A percentile compares a stretch with the other conserved stretches of the same genome.
Evolutionary conservation across 2,113 vertebrate species (phyloP).

Genomic region (Apodemus speciosus): DNA sequence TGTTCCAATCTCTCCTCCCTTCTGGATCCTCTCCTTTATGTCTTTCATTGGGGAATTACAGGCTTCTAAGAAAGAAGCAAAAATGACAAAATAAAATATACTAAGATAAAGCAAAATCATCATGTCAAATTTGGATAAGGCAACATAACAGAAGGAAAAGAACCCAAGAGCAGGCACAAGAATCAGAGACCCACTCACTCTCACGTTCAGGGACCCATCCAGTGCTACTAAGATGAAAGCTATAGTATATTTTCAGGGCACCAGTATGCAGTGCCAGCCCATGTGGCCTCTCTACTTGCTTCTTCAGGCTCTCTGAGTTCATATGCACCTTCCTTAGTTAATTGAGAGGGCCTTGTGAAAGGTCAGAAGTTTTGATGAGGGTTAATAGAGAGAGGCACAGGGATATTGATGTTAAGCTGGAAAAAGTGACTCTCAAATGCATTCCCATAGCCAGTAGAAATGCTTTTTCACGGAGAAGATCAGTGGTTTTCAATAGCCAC

Average conservation of each 20-base stretch:
- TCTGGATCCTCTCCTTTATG: background rate
- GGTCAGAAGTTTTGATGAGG: background rate
- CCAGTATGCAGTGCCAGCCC: background rate
- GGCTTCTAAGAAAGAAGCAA: background rate
- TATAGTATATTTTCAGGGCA: too few species aligned
- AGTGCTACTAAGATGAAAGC: background rate
- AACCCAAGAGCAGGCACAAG: background rate
- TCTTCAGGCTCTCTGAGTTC: background rate
- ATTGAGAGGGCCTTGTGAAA: background rate
- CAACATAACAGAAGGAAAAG: background rate
- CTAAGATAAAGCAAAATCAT: background rate
- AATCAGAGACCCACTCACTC: background rate
- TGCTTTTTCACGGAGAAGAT: background rate
- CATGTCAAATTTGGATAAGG: background rate
- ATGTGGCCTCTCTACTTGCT: accelerated
- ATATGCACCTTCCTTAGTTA: background rate
- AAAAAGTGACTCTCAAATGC: background rate
- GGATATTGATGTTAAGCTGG: background rate
- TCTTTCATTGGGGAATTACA: background rate
- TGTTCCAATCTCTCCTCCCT: accelerated
- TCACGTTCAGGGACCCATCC: background rate
- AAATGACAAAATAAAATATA: background rate
- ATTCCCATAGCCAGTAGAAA: background rate
- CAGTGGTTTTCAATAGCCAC: background rate
- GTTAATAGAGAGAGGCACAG: background rate